phyloP scores from a whole-genome alignment of 2,113 vertebrate genomes.

The Ceratotherium simum region DNA sequence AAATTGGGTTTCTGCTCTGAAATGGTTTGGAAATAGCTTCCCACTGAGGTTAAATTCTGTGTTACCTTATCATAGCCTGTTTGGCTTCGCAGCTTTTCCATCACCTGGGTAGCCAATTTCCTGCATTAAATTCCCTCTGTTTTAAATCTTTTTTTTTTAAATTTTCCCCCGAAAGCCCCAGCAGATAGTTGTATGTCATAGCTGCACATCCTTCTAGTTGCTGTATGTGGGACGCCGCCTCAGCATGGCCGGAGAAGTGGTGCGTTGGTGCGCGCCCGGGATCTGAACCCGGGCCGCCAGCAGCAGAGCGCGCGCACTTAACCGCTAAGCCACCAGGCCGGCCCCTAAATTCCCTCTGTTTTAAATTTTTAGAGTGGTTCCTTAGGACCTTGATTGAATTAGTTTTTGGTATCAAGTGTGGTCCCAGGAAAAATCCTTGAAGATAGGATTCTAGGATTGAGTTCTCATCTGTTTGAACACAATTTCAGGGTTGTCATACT shows the following conservation, averaged over 20 bases:
- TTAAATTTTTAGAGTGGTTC: not conserved
- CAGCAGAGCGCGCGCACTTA: too few species aligned
- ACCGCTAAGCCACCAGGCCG: too few species aligned
- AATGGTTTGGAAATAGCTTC: not conserved
- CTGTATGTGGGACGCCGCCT: too few species aligned
- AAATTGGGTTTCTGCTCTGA: not conserved
- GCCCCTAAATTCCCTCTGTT: not conserved
- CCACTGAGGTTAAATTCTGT: not conserved
- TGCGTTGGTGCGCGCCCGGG: too few species aligned
- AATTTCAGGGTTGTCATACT: not conserved
- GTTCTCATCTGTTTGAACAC: not conserved
- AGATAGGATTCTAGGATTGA: not conserved
- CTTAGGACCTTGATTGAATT: not conserved
- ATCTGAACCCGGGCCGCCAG: too few species aligned
- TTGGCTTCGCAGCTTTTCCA: not conserved
- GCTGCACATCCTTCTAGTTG: too few species aligned
- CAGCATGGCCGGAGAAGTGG: too few species aligned
- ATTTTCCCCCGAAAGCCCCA: too few species aligned
- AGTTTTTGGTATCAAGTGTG: not conserved
- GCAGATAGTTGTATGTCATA: too few species aligned
- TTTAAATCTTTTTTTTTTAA: not conserved
- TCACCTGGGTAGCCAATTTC: not conserved
- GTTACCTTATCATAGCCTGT: not conserved
- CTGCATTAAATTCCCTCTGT: not conserved
- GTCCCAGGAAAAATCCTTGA: not conserved